A percentile compares a stretch with the other conserved stretches of the same genome.
Evolutionary conservation across 30 jellyfish, hydroid and myxozoan genomes (phyloP).

Genomic region (Sanderia malayensis): DNA sequence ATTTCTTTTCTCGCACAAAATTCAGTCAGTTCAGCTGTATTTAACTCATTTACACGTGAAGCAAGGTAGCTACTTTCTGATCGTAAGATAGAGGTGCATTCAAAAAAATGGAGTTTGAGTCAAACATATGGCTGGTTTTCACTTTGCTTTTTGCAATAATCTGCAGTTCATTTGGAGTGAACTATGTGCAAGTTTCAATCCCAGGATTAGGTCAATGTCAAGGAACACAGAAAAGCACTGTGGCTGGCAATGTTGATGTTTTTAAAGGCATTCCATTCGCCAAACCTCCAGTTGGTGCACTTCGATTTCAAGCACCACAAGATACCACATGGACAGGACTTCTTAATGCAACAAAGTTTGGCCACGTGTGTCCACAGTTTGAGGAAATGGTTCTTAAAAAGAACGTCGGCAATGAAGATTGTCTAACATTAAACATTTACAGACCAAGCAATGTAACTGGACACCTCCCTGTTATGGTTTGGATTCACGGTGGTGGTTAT

Average conservation of each 20-base stretch:
- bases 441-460: conserved; percentile 2
- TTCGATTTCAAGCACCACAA: conserved; percentile 37
- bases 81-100: too few relatives aligned
- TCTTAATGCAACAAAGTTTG: conserved; percentile 17
- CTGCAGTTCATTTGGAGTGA: neutral
- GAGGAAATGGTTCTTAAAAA: neutral
- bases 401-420: conserved; percentile 4
- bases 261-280: conserved; percentile 38
- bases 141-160: neutral
- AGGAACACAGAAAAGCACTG: neutral
- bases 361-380: conserved; percentile 21
- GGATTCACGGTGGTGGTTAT: conserved; percentile 74
- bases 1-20: too few relatives aligned
- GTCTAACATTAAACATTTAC: conserved; percentile 8
- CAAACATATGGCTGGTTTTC: too few relatives aligned
- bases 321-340: conserved; percentile 14
- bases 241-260: neutral
- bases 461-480: conserved; percentile 29
- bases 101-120: too few relatives aligned
- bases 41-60: too few relatives aligned
- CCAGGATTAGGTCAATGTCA: neutral
- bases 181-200: neutral
- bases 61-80: too few relatives aligned
- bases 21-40: too few relatives aligned
- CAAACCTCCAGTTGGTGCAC: conserved; percentile 34